These are phyloP conservation scores for Eremobia ochroleuca DNA, from an alignment of 2,888 invertebrate genomes.

Conservation along the genomic window DNA sequence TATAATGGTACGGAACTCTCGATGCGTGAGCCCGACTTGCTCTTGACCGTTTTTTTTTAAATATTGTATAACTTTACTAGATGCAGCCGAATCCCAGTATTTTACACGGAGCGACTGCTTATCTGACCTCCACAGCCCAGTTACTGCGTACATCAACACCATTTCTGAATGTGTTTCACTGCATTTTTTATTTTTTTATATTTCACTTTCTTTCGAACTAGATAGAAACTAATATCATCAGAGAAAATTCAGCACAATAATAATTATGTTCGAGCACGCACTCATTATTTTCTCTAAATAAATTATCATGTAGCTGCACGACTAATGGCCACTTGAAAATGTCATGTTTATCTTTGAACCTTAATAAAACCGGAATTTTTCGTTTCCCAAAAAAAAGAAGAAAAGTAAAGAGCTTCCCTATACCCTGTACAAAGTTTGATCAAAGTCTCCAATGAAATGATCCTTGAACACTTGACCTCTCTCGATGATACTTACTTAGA, in stretches of 20 bases:
- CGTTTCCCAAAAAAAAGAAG: neutral
- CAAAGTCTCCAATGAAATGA: slow-evolving; percentile 41
- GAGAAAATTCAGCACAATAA: neutral
- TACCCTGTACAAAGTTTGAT: slow-evolving; percentile 37
- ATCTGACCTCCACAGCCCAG: no score
- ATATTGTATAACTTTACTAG: no score
- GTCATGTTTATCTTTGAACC: slow-evolving; percentile 44
- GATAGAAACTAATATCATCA: no score
- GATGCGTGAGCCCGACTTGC: no score
- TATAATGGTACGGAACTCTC: no score
- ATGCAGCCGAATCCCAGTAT: no score
- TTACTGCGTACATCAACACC: no score
- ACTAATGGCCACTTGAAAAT: slow-evolving; percentile 39
- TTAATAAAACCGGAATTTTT: neutral
- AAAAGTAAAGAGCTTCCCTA: slow-evolving; percentile 7
- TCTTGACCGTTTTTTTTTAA: no score
- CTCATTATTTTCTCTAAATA: neutral
- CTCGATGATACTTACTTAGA: slow-evolving; percentile 43
- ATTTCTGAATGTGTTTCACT: no score
- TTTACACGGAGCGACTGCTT: no score
- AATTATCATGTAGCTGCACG: slow-evolving; percentile 9
- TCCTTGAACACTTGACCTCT: slow-evolving; percentile 58
- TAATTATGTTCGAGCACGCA: slow-evolving; percentile 8
- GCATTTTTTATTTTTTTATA: no score
- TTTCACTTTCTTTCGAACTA: no score